Percentiles rank a stretch among this genome's conserved stretches.
These are phyloP conservation scores for Mimas tiliae DNA, from an alignment of 2,888 invertebrate species.

Conservation along the genomic window DNA sequence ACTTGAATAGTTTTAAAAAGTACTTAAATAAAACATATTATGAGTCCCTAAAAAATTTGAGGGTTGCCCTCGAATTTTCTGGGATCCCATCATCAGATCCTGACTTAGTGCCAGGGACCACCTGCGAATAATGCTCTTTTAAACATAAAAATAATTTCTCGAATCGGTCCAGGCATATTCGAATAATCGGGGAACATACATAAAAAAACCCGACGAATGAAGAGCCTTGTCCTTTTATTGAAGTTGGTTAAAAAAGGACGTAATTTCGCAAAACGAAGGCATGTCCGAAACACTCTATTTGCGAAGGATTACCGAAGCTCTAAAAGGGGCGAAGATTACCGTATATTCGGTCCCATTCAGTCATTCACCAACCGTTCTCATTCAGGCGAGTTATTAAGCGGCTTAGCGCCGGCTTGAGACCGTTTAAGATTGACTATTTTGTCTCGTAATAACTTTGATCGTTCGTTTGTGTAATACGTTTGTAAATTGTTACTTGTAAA, in stretches of 20 bases:
- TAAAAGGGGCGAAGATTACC: slow-evolving; percentile 47
- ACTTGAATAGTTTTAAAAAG: too few species aligned
- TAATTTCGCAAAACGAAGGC: slow-evolving; percentile 27
- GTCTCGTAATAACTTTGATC: slow-evolving; percentile 31
- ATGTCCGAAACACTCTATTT: slow-evolving; percentile 22
- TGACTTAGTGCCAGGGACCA: too few species aligned
- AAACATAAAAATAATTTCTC: too few species aligned
- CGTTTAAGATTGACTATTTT: slow-evolving; percentile 51
- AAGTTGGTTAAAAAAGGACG: slow-evolving; percentile 28
- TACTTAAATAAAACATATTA: too few species aligned
- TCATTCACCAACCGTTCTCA: slow-evolving; percentile 53
- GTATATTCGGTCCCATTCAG: slow-evolving; percentile 47
- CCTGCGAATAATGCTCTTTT: too few species aligned
- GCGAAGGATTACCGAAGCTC: slow-evolving; percentile 21
- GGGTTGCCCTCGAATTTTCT: too few species aligned
- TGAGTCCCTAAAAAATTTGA: too few species aligned
- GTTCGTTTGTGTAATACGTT: slow-evolving; percentile 22
- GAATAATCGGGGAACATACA: too few species aligned
- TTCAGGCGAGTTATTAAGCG: slow-evolving; percentile 57
- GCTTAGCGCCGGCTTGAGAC: slow-evolving; percentile 55
- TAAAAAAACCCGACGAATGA: too few species aligned
- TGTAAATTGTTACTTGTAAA: background rate
- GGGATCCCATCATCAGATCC: too few species aligned
- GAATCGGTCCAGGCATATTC: too few species aligned
- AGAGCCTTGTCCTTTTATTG: too few species aligned